Evolutionary conservation across 2,888 invertebrate genomes (phyloP), one percentile per base, ranked within the genome.

Genomic region (Amphipyra tragopoginis): DNA sequence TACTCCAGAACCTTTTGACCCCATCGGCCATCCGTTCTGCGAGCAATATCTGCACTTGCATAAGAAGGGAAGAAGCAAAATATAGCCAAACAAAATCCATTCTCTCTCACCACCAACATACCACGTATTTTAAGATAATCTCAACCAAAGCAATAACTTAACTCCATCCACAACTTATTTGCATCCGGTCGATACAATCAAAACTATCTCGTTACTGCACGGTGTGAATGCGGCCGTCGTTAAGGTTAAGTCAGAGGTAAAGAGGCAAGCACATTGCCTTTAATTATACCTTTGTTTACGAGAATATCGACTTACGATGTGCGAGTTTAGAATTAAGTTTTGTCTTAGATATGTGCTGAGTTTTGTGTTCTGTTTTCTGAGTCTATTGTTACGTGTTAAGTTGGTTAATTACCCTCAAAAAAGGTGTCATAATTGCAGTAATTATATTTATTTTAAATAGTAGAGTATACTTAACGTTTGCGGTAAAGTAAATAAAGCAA

Each of bases 281-380:
- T 76, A 76, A 77, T 77, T 77, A 60, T 63, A 47, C 49, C 49
- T 72, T 75, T 69, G 71, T 71, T 68, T 65, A 68, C 55, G 26
- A 63, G 45, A 70, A 40, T 61, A 71, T 71, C 57, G 57, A 52
- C 44, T 72, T 49, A 52, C 66, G 36, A 65, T 53, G 59, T 65
- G 71, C 55, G 43, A 52, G 52, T 14, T 47, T 29, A n/a, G 45
- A 8, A 47, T 33, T 36, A 39, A 11, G 11, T 11, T 51, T 65
- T 56, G 50, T 70, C 48, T 57, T 14, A 48, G 34, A 52, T 36
- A 7, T 13, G 39, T 13, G 13, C 0, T 42, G 14, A 42, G 60
- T 14, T 15, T 66, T 50, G 49, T 49, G 9, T 14, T 7, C 47
- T 51, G 56, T 68, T 68, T 43, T 3, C 21, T 21, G n/a, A n/a